These are phyloP conservation scores for Dicyrtomina minuta DNA, from an alignment of 2,888 invertebrate genomes.

Conservation along the genomic window DNA sequence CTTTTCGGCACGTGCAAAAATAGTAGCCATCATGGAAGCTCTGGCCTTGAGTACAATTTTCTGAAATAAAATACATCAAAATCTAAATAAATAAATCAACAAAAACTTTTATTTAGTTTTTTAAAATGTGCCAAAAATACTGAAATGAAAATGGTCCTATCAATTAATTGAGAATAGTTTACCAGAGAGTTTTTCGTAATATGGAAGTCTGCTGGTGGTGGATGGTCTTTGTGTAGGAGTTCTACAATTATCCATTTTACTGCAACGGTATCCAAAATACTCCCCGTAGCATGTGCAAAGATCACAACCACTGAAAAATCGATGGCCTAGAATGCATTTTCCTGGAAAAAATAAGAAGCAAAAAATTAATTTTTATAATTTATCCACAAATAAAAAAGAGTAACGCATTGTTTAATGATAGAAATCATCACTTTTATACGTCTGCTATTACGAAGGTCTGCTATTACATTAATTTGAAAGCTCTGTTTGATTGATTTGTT, in stretches of 20 bases:
- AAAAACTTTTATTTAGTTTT: neutral
- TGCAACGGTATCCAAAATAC: slow-evolving; percentile 28
- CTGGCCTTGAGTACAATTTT: slow-evolving; percentile 16
- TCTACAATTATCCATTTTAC: slow-evolving; percentile 4
- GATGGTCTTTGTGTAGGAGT: neutral
- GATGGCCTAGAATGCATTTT: slow-evolving; percentile 26
- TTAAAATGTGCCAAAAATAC: neutral
- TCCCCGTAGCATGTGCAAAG: slow-evolving; percentile 30
- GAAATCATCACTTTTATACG: too few species aligned
- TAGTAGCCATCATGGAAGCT: slow-evolving; percentile 24
- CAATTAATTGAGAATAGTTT: neutral
- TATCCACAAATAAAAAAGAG: too few species aligned
- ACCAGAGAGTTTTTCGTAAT: neutral
- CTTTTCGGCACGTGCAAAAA: slow-evolving; percentile 24
- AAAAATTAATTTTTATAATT: too few species aligned
- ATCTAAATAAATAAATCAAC: neutral
- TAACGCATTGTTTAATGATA: too few species aligned
- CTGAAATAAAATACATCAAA: neutral
- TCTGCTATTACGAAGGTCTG: too few species aligned
- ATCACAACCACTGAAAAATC: slow-evolving; percentile 28
- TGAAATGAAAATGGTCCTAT: neutral
- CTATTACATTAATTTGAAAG: too few species aligned
- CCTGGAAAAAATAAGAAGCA: slow-evolving; percentile 1
- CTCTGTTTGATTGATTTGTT: neutral
- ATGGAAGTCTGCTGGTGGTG: neutral